Evolutionary conservation across 1,140 invertebrate genomes (phyloP).

Genomic region (Melitaea cinxia): DNA sequence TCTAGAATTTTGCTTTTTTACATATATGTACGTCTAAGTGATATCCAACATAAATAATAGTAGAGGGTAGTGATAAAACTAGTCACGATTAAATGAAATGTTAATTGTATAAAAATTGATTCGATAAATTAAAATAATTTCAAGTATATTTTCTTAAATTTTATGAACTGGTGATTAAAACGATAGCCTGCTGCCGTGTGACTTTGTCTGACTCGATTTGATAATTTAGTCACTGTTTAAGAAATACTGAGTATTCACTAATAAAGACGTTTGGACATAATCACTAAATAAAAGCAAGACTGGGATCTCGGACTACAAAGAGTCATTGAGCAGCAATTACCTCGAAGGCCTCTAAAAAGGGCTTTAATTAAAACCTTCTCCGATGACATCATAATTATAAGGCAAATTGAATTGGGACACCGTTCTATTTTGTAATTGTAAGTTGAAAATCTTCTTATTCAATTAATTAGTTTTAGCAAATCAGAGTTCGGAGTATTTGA

Average conservation of each 20-base stretch:
- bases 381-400: conserved; percentile 80
- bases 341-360: conserved; percentile 73
- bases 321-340: conserved; percentile 79
- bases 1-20: conserved; percentile 4
- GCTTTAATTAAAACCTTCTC: conserved; percentile 81
- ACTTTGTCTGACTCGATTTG: not conserved
- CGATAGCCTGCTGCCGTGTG: no score
- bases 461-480: conserved; percentile 55
- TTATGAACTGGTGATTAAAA: no score
- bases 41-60: not conserved
- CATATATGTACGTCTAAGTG: not conserved
- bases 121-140: no score
- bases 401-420: conserved; percentile 75
- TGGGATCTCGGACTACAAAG: conserved; percentile 72
- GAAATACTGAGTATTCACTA: conserved; percentile 27
- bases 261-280: conserved; percentile 52
- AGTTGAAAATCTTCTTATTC: conserved; percentile 66
- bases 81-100: no score
- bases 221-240: not conserved
- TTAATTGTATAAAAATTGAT: no score
- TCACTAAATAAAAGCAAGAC: conserved; percentile 63
- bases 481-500: conserved; percentile 30
- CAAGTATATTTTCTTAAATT: no score
- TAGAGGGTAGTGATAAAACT: no score
- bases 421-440: conserved; percentile 75